Percentiles rank a stretch among this genome's conserved stretches.
These are phyloP conservation scores for Chrysemys picta DNA, from an alignment of 2,113 vertebrate species.

Conservation along the genomic window DNA sequence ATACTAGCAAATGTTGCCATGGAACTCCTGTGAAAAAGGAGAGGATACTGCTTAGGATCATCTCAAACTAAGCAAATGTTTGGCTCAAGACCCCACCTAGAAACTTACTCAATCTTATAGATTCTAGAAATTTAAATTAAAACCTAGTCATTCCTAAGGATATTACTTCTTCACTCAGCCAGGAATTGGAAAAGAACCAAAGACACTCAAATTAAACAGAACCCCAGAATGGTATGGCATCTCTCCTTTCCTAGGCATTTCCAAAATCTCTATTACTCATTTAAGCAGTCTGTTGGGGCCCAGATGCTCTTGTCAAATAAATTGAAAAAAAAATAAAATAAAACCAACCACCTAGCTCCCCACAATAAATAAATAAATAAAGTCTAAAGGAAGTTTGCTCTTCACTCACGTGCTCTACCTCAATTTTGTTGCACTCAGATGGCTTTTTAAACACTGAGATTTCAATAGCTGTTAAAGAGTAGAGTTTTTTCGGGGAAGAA, in stretches of 20 bases:
- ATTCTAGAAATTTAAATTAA: not conserved
- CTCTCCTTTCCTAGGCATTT: not conserved
- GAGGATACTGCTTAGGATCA: not conserved
- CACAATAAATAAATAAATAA: too few relatives aligned
- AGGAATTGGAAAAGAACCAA: not conserved
- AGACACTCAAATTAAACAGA: not conserved
- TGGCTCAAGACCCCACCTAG: not conserved
- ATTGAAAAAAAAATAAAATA: not conserved
- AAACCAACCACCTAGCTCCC: not conserved
- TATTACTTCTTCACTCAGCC: too few relatives aligned
- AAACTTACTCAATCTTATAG: not conserved
- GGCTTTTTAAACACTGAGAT: not conserved
- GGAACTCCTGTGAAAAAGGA: not conserved
- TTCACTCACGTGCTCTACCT: not conserved
- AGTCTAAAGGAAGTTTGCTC: not conserved
- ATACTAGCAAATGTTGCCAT: not conserved
- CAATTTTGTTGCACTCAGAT: not conserved
- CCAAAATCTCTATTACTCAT: too few relatives aligned
- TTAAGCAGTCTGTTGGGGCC: not conserved
- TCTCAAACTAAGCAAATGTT: not conserved
- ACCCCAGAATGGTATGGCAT: not conserved
- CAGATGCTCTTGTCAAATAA: not conserved
- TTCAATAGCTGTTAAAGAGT: not conserved
- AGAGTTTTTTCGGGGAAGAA: not conserved
- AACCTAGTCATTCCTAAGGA: not conserved